phyloP scores from a whole-genome alignment of 2,888 invertebrate species.

The Coenonympha glycerion region DNA sequence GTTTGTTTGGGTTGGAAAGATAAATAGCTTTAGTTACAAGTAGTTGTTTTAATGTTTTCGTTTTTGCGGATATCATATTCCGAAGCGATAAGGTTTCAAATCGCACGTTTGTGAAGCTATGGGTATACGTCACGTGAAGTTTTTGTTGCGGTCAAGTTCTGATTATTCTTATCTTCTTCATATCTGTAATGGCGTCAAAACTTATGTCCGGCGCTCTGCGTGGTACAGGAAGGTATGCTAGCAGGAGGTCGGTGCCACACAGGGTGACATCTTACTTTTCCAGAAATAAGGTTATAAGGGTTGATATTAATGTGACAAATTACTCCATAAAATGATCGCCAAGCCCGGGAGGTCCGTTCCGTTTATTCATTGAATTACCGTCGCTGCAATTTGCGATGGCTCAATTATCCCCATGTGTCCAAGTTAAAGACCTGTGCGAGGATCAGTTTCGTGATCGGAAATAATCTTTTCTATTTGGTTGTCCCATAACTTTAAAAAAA shows the following conservation, averaged over 20 bases:
- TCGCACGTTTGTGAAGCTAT: conserved; percentile 16
- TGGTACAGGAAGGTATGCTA: conserved; percentile 67
- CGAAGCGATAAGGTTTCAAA: conserved; percentile 29
- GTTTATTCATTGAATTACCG: conserved; percentile 31
- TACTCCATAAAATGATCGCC: conserved; percentile 35
- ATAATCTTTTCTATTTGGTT: conserved; percentile 44
- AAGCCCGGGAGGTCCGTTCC: conserved; percentile 53
- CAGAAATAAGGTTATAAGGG: conserved; percentile 46
- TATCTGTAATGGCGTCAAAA: conserved; percentile 72
- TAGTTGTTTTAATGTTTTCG: conserved; percentile 17
- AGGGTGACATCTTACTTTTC: conserved; percentile 63
- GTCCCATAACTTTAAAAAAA: conserved; percentile 30
- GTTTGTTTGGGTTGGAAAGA: conserved; percentile 57
- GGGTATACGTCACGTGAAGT: conserved; percentile 28
- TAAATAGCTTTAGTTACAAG: conserved; percentile 55
- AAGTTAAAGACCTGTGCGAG: neutral
- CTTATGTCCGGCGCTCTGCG: conserved; percentile 66
- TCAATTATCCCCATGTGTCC: conserved; percentile 15
- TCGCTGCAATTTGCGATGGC: conserved; percentile 8
- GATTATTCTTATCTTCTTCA: conserved; percentile 64
- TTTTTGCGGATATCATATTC: conserved; percentile 2
- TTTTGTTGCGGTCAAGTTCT: conserved; percentile 59
- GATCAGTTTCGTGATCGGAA: conserved; percentile 55
- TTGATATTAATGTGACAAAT: conserved; percentile 57
- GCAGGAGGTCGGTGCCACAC: conserved; percentile 64